Evolutionary conservation across 2,888 invertebrate species (phyloP).

Genomic region (Drosophila nigritarsus): DNA sequence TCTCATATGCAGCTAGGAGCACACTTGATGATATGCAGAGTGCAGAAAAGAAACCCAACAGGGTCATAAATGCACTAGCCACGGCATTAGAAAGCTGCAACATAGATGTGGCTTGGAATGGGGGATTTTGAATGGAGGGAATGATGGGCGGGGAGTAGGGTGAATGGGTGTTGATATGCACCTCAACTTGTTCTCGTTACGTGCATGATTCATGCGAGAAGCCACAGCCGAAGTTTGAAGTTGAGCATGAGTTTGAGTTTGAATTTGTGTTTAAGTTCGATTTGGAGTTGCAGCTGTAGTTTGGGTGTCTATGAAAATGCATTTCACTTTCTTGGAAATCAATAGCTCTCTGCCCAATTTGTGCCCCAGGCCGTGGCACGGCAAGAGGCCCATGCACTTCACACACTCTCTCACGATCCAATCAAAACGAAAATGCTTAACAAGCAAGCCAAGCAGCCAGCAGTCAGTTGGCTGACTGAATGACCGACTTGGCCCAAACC

Average conservation of each 20-base stretch:
- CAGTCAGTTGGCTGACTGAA: conserved; percentile 5
- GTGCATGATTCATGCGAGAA: conserved; percentile 40
- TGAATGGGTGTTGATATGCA: conserved; percentile 45
- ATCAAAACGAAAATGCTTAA: conserved; percentile 43
- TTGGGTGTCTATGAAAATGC: conserved; percentile 32
- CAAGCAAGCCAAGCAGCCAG: conserved; percentile 17
- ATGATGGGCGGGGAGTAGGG: conserved; percentile 14
- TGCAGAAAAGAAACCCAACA: conserved; percentile 63
- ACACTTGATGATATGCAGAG: conserved; percentile 65
- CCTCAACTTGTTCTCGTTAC: conserved; percentile 65
- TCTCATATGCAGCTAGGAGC: conserved; percentile 32
- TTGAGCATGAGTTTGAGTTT: conserved; percentile 8
- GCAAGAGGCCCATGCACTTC: conserved; percentile 30
- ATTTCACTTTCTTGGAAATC: conserved; percentile 78
- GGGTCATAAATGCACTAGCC: conserved; percentile 62
- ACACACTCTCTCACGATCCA: conserved; percentile 53
- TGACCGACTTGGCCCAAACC: conserved; percentile 37
- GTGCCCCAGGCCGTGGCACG: conserved; percentile 26
- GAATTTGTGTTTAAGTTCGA: background rate
- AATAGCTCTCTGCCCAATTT: conserved; percentile 52
- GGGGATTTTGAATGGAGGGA: background rate
- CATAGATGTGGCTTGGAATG: conserved; percentile 30
- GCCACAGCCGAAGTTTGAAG: conserved; percentile 12
- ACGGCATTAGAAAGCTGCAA: conserved; percentile 59
- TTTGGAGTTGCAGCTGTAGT: background rate